These are phyloP conservation scores for Aricia artaxerxes DNA, from an alignment of 2,888 invertebrate species.

Conservation along the genomic window DNA sequence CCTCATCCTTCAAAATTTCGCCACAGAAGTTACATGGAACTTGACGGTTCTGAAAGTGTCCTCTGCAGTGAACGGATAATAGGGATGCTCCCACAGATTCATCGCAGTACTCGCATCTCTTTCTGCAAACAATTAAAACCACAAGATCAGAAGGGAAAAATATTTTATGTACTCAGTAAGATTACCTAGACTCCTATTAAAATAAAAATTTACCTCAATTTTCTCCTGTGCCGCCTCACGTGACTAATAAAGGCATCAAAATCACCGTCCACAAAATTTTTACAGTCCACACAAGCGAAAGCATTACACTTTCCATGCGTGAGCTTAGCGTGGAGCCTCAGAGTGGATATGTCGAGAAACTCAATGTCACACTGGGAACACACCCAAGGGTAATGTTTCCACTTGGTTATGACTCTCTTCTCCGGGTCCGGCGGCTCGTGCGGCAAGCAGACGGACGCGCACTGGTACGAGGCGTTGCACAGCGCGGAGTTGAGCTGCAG, in stretches of 20 bases:
- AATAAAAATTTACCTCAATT: constrained; percentile 67
- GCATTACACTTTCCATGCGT: constrained; percentile 83
- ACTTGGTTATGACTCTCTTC: constrained; percentile 53
- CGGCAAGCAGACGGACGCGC: constrained; percentile 57
- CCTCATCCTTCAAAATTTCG: constrained; percentile 60
- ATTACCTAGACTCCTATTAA: not conserved
- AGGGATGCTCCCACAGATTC: constrained; percentile 46
- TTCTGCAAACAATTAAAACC: constrained; percentile 43
- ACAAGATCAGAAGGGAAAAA: not conserved
- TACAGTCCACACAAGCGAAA: constrained; percentile 85
- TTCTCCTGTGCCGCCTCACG: constrained; percentile 82
- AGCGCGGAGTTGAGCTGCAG: constrained; percentile 45
- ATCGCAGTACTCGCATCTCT: constrained; percentile 56
- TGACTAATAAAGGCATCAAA: constrained; percentile 84
- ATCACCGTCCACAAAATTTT: constrained; percentile 75
- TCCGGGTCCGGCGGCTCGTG: constrained; percentile 57
- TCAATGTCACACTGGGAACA: constrained; percentile 67
- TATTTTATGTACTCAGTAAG: not conserved
- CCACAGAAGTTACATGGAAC: constrained; percentile 60
- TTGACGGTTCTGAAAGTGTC: constrained; percentile 54
- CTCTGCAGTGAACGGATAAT: constrained; percentile 50
- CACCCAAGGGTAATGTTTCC: constrained; percentile 72
- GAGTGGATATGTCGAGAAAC: constrained; percentile 59
- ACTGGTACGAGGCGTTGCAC: constrained; percentile 45
- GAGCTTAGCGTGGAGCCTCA: constrained; percentile 81